Conservation (phyloP, 2,797 vertebrate genomes). For the Mormyrops attenuatus region DNA sequence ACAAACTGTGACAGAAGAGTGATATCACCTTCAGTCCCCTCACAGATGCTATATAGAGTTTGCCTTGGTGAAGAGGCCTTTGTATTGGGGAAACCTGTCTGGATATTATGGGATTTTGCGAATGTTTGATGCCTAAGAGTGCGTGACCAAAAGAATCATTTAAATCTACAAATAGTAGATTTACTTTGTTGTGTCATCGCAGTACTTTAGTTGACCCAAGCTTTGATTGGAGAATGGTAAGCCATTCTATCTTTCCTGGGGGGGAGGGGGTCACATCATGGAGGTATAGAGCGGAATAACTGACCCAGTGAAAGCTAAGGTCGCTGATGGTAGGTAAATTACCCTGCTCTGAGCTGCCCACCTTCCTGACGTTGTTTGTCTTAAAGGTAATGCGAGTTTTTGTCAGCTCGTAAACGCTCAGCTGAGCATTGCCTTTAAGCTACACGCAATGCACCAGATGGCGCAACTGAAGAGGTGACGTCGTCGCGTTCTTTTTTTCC, state of each 20-base stretch:
- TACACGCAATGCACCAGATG: neutral
- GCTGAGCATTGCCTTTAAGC: neutral
- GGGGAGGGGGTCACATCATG: neutral
- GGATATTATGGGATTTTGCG: constrained; percentile 3
- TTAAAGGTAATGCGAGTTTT: neutral
- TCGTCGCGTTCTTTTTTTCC: neutral
- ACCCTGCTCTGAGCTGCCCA: neutral
- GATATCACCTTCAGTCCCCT: neutral
- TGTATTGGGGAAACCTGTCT: neutral
- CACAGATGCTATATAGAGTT: neutral
- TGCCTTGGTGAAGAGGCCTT: neutral
- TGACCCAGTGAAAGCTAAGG: neutral
- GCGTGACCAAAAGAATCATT: neutral
- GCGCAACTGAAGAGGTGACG: neutral
- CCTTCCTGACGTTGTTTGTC: neutral
- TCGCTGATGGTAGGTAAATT: neutral
- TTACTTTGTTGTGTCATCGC: neutral
- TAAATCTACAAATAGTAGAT: too few species aligned
- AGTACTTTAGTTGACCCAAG: neutral
- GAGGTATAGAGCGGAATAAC: neutral
- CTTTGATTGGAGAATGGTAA: neutral
- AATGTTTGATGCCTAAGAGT: neutral
- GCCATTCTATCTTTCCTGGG: neutral
- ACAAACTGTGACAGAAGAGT: neutral
- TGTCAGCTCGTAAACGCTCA: neutral